A percentile compares a stretch with the other conserved stretches of the same genome.
Conservation (phyloP, 92 coral and sea anemone species). For the Palythoa caribaeorum region DNA sequence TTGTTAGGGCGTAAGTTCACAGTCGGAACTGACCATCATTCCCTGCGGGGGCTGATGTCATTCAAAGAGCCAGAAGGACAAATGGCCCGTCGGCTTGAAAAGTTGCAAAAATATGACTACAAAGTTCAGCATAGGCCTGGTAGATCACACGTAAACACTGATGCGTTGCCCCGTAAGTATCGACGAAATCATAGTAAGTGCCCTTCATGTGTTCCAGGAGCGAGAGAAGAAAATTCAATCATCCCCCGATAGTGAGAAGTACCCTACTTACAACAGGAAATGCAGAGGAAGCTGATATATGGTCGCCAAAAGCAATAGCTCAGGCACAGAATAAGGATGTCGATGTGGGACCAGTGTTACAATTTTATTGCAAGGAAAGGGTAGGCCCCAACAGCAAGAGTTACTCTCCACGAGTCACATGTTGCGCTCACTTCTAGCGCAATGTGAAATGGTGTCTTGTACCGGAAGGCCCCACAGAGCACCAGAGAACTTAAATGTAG, state of each 20-base stretch:
- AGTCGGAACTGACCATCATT: slow-evolving; percentile 25
- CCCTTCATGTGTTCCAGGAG: slow-evolving; percentile 42
- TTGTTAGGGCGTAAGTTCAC: slow-evolving; percentile 31
- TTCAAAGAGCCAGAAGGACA: slow-evolving; percentile 55
- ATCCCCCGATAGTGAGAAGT: background rate
- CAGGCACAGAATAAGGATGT: background rate
- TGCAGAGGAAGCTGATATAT: background rate
- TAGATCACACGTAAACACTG: slow-evolving; percentile 61
- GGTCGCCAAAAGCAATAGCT: no score
- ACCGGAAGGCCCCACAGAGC: background rate
- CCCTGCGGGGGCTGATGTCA: slow-evolving; percentile 48
- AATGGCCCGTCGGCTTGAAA: slow-evolving; percentile 56
- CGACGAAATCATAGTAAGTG: slow-evolving; percentile 62
- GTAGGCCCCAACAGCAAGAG: background rate
- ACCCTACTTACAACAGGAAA: background rate
- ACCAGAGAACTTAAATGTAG: background rate
- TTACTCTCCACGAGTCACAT: background rate
- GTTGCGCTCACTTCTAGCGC: background rate
- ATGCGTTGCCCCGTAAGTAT: slow-evolving; percentile 62
- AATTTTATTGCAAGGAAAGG: background rate
- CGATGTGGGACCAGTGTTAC: slow-evolving; percentile 5
- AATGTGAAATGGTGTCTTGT: background rate
- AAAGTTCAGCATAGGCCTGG: slow-evolving; percentile 57
- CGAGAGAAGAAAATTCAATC: background rate
- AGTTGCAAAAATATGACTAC: slow-evolving; percentile 59